Base-by-base conservation (phyloP, 1,140 invertebrate species). In the Lasaia peninsularis region DNA sequence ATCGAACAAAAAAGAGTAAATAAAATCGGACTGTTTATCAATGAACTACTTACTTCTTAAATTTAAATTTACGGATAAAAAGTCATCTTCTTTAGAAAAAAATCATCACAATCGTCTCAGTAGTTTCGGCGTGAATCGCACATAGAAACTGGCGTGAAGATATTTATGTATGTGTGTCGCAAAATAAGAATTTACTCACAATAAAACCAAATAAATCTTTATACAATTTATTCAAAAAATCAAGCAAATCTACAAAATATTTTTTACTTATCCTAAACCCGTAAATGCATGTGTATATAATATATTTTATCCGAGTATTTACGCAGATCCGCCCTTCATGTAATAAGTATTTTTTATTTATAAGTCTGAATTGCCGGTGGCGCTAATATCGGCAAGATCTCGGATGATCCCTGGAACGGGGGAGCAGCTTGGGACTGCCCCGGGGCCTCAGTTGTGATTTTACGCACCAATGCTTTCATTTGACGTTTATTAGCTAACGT, bases 271-370 rank as follows among this genome's bases (percentile, higher is more conserved):
- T n/a, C 24, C 8, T 28, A 28, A 28, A 52, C 10, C 50, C 20
- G 18, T n/a, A 12, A n/a, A 35, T 32, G 14, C 16, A 56, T 56
- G 21, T 18, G 35, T 48, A 69, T 28, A 75, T 68, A 69, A 74
- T 65, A 64, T 63, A 77, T 78, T 79, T 74, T 65, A 79, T 79
- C 8, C 24, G 24, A 28, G 24, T 28, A 28, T 28, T 28, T 28
- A 28, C 75, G 73, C 58, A 33, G 56, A 60, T 56, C 60, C 66
- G 64, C 70, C 74, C 71, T 62, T 61, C 49, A 65, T 62, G 62
- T 77, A 80, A 77, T 81, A 75, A 73, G 71, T 74, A 75, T 81
- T 85, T 85, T 82, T 85, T 85, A 82, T 82, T 80, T 80, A 81
- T 83, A 65, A 69, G 69, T 52, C 61, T 60, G 67, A 68, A 75